Evolutionary conservation across 2,888 invertebrate genomes (phyloP).

Genomic region (Ceramica pisi): DNA sequence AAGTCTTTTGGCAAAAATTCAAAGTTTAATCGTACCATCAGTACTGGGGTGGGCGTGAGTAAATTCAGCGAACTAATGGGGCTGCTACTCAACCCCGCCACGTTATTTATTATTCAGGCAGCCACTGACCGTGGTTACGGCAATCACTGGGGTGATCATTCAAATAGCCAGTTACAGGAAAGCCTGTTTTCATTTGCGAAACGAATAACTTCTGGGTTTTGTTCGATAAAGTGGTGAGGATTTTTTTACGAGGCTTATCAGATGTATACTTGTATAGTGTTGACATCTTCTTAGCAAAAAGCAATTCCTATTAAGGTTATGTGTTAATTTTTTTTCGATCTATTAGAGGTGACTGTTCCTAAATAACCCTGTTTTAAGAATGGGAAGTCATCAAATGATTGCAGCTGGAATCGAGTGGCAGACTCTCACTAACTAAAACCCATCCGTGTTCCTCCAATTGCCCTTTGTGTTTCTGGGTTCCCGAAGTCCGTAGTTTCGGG

Average conservation of each 20-base stretch:
- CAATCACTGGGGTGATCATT: conserved; percentile 63
- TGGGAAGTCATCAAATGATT: no score
- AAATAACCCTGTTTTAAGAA: no score
- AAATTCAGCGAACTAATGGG: conserved; percentile 61
- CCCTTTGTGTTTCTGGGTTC: no score
- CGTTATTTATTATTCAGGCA: conserved; percentile 65
- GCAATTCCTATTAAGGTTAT: no score
- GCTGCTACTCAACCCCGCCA: conserved; percentile 43
- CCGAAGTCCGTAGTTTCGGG: no score
- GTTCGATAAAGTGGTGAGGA: conserved; percentile 1
- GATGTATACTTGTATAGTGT: not conserved
- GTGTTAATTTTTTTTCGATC: no score
- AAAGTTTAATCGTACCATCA: conserved; percentile 51
- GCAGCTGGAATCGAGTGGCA: no score
- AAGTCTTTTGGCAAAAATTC: conserved; percentile 58
- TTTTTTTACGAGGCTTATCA: not conserved
- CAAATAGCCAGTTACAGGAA: conserved; percentile 48
- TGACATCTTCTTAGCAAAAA: no score
- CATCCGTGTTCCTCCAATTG: no score
- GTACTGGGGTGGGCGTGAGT: conserved; percentile 40
- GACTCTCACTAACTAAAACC: no score
- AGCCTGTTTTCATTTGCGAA: conserved; percentile 28
- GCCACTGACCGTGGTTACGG: conserved; percentile 58
- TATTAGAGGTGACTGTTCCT: no score
- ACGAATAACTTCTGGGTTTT: conserved; percentile 9